phyloP scores from a whole-genome alignment of 2,797 vertebrate genomes.

The Steatocranus sp. region DNA sequence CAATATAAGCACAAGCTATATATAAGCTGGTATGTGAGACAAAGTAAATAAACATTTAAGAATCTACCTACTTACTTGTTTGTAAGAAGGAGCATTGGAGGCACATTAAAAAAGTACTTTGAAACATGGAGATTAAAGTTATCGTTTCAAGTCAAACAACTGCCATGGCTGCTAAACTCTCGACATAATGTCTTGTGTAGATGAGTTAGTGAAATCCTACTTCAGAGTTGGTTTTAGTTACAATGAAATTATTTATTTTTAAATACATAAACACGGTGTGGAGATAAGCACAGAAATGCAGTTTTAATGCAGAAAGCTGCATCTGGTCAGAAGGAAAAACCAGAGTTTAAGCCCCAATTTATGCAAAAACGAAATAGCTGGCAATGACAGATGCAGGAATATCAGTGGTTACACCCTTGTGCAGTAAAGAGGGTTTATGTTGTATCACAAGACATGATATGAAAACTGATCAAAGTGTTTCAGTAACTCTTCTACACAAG shows the following conservation, averaged over 20 bases:
- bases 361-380: not conserved
- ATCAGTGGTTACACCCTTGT: not conserved
- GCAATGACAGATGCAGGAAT: not conserved
- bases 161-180: not conserved
- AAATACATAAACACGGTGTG: not conserved
- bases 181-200: not conserved
- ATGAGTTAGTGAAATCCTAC: not conserved
- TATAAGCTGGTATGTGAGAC: not conserved
- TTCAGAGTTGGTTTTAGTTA: not conserved
- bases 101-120: not conserved
- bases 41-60: not conserved
- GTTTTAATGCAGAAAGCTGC: not conserved
- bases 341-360: not conserved
- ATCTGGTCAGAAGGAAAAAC: not conserved
- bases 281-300: not conserved
- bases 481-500: not conserved
- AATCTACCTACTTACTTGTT: not conserved
- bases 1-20: not conserved
- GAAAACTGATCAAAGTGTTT: not conserved
- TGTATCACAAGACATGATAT: not conserved
- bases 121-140: not conserved
- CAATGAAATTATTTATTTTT: not conserved
- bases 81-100: not conserved
- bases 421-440: not conserved
- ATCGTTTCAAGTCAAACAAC: not conserved